Evolutionary conservation across 2,113 vertebrate species (phyloP).

Genomic region (Anarhynchus alexandrinus): DNA sequence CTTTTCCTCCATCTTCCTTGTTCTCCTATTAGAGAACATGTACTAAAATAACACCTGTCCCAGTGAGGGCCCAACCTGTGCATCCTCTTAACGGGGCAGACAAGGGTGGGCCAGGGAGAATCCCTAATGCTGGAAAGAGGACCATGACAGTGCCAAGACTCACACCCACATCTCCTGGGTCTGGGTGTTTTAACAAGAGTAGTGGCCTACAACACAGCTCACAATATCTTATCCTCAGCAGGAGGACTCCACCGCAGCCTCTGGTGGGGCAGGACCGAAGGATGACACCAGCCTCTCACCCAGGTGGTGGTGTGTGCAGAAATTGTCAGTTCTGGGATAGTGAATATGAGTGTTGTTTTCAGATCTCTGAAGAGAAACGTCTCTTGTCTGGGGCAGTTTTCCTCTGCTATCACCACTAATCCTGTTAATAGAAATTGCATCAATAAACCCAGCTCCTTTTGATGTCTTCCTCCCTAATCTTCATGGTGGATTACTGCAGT

Average conservation of each 20-base stretch:
- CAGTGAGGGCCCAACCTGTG: not conserved
- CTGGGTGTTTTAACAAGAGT: not conserved
- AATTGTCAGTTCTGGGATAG: not conserved
- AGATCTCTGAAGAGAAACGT: not conserved
- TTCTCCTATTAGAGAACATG: not conserved
- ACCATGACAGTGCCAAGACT: not conserved
- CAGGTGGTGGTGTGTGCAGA: too few species aligned
- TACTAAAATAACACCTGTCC: not conserved
- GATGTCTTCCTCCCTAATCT: constrained; percentile 41
- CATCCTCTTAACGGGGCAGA: too few species aligned
- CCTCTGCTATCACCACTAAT: constrained; percentile 23
- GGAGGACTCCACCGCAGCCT: not conserved
- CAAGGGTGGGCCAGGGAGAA: not conserved
- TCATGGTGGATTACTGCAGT: constrained; percentile 20
- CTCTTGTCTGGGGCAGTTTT: constrained; percentile 1
- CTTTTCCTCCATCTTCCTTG: not conserved
- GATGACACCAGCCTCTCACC: not conserved
- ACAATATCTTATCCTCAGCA: not conserved
- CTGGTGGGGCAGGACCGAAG: not conserved
- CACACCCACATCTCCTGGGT: not conserved
- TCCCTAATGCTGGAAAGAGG: not conserved
- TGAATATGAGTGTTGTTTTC: not conserved
- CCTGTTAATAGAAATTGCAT: constrained; percentile 43
- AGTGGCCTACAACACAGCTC: not conserved
- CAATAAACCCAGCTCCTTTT: constrained; percentile 32